Evolutionary conservation across 2,113 vertebrate genomes (phyloP).

Genomic region (Mesocricetus auratus): DNA sequence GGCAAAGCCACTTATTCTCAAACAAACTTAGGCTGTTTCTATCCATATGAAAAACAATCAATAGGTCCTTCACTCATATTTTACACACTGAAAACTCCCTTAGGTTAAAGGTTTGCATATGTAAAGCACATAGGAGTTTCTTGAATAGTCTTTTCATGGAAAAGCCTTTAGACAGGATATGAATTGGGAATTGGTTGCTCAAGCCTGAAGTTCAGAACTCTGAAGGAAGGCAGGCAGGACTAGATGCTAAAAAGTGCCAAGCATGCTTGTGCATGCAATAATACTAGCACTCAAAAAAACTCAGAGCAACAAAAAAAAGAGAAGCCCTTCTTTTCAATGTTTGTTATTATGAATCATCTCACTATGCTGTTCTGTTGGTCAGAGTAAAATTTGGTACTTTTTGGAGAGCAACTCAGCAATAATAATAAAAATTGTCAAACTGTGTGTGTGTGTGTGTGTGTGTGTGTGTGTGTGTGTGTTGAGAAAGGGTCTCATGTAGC

Average conservation of each 20-base stretch:
- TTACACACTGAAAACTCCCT: conserved; percentile 9
- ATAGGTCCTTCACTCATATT: neutral
- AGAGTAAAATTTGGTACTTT: neutral
- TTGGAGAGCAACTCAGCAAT: neutral
- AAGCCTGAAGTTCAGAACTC: neutral
- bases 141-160: neutral
- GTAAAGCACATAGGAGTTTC: neutral
- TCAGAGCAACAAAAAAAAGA: neutral
- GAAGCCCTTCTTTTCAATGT: neutral
- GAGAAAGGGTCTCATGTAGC: neutral
- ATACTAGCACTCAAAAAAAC: neutral
- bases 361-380: neutral
- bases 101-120: conserved; percentile 17
- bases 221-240: neutral
- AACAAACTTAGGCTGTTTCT: conserved; percentile 3
- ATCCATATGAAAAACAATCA: neutral
- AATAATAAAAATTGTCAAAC: conserved; percentile 54
- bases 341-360: neutral
- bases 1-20: conserved; percentile 9
- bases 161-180: conserved; percentile 27
- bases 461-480: neutral
- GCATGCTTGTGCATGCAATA: neutral
- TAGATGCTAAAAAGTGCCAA: neutral
- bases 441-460: neutral
- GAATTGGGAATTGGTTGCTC: neutral